Evolutionary conservation across 1,140 invertebrate species (phyloP), one percentile per base, ranked within the genome.

Genomic region (Papilio machaon): DNA sequence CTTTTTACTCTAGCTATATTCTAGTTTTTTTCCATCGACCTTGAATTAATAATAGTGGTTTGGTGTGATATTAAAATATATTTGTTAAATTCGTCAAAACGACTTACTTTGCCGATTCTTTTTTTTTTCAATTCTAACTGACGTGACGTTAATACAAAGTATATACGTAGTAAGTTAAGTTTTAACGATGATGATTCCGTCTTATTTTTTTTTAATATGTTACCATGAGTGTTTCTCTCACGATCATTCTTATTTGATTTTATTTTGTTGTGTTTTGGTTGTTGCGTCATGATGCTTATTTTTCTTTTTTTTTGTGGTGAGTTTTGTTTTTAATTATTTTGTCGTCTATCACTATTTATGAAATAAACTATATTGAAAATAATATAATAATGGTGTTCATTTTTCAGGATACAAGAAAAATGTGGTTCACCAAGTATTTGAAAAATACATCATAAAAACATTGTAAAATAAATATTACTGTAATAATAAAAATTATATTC

Each of bases 391-490:
- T 70, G 23, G 10, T 64, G 3, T 70, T 70, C 6, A 70, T 70
- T 70, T 70, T 60, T 35, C 73, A 74, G 64, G 47, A 67, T 80
- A 30, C 19, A 15, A 17, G 23, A n/a, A 73, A 19, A 35, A 15
- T 30, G 35, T 17, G 30, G 64, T 70, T 70, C 30, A 52, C 11
- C 74, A 30, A 52, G 13, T 23, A 17, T 54, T 7, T 52, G 49
- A 47, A 54, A n/a, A 49, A 23, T 23, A 8, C 7, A 5, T 49
- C 5, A 47, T 47, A 52, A 46, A 19, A 52, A 52, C n/a, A 76
- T 73, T 49, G 2, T 35, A 81, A 67, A 70, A 70, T n/a, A 70
- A 38, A 81, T 81, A 30, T 1, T 67, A 46, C 43, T 58, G 6
- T 78, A 5, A 8, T 3, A 70, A 15, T 35, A 70, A 35, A 70